Evolutionary conservation across 2,113 vertebrate species (phyloP), one percentile per base, ranked within the genome.

Genomic region (Macrotis lagotis): DNA sequence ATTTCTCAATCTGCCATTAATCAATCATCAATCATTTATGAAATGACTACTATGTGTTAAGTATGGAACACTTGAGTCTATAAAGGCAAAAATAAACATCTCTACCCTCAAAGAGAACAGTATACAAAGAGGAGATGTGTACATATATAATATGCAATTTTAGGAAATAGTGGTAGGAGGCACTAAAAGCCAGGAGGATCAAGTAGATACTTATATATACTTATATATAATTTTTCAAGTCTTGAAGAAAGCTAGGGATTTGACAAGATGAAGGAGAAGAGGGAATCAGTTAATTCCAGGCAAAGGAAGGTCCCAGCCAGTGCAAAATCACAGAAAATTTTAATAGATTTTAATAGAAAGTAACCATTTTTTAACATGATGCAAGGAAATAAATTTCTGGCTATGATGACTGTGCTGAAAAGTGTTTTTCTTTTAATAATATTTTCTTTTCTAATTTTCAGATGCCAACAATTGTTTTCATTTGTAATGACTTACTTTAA

Each of bases 1-100:
- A n/a, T 16, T 74, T 22, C 4, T 74, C 66, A 74, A 19, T 74
- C 59, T 74, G 37, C 5, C 0, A n/a, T n/a, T 37, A n/a, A n/a
- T 74, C 3, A 5, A 37, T 66, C 37, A n/a, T 19, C 37, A 74
- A 19, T 74, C 66, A 74, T 74, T n/a, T 4, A 19, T 74, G 37
- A 74, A 74, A 0, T 74, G 31, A 74, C 37, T 74, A 74, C 59
- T 37, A 74, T 66, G 16, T 74, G 37, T 1, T 12, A n/a, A 74
- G 37, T 4, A n/a, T 19, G 59, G 0, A n/a, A 19, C 0, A 0
- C 2, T 19, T 19, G 37, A 37, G 37, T n/a, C 4, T n/a, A 19
- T 6, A 74, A n/a, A 19, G 37, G 16, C 14, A n/a, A 74, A 74
- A 74, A 74, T n/a, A 1, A n/a, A 74, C 66, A n/a, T 74, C 37